Percentiles rank a stretch among this genome's conserved stretches.
phyloP scores from a whole-genome alignment of 2,888 invertebrate species.

The Himalopsyche tibetana region DNA sequence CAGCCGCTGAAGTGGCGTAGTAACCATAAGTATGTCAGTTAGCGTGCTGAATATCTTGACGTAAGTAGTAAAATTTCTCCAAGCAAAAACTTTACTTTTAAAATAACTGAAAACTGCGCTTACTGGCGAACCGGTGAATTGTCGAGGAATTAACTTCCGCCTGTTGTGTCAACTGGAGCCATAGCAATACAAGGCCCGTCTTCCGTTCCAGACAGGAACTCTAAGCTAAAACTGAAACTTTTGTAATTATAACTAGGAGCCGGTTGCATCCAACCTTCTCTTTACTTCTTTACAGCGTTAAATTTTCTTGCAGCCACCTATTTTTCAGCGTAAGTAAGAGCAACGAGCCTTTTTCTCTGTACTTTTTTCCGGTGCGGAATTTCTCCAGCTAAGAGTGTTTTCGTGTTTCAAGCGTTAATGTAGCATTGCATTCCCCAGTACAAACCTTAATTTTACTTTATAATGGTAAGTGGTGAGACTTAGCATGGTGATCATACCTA shows the following conservation, averaged over 20 bases:
- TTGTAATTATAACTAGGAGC: slow-evolving; percentile 58
- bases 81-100: slow-evolving; percentile 54
- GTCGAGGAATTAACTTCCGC: slow-evolving; percentile 58
- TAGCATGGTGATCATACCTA: background rate
- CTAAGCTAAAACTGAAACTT: slow-evolving; percentile 49
- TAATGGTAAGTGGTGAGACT: background rate
- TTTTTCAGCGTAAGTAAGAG: slow-evolving; percentile 49
- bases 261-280: slow-evolving; percentile 51
- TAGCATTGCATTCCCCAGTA: slow-evolving; percentile 56
- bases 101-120: slow-evolving; percentile 49
- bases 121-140: slow-evolving; percentile 54
- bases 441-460: slow-evolving; percentile 6
- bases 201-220: slow-evolving; percentile 50
- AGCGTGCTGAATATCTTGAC: background rate
- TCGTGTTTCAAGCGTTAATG: slow-evolving; percentile 60
- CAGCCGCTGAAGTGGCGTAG: background rate
- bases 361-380: slow-evolving; percentile 44
- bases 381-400: slow-evolving; percentile 60
- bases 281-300: slow-evolving; percentile 46
- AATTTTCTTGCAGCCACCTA: slow-evolving; percentile 48
- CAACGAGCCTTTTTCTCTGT: slow-evolving; percentile 50
- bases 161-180: slow-evolving; percentile 45
- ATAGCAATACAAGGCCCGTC: slow-evolving; percentile 27
- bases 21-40: background rate
- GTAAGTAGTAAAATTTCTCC: background rate